Evolutionary conservation across 2,888 invertebrate species (phyloP).

Genomic region (Stenichneumon culpator): DNA sequence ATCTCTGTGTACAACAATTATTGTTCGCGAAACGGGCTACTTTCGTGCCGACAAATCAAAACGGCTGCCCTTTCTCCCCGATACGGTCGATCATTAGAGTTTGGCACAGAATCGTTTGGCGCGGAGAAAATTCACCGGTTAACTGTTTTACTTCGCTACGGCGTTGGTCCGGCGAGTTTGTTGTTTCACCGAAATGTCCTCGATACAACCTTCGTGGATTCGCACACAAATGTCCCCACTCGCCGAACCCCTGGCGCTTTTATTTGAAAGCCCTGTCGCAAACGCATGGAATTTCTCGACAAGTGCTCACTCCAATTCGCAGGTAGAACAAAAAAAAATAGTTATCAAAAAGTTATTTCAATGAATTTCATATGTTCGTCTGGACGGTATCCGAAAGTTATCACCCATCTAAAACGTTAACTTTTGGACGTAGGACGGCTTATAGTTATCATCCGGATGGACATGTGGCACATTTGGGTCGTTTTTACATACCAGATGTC

Average conservation of each 20-base stretch:
- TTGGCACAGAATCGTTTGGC: background rate
- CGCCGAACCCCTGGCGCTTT: constrained; percentile 25
- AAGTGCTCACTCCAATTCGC: background rate
- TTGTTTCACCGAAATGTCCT: background rate
- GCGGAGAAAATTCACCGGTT: background rate
- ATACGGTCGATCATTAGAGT: background rate
- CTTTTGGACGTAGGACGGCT: too few relatives aligned
- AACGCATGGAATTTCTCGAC: constrained; percentile 1
- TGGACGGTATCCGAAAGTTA: too few relatives aligned
- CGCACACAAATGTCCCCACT: background rate
- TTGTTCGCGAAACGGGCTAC: constrained; percentile 16
- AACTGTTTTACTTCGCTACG: background rate
- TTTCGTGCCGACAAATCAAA: constrained; percentile 14
- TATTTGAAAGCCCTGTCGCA: constrained; percentile 11
- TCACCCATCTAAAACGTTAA: too few relatives aligned
- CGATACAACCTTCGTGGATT: background rate
- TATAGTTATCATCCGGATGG: too few relatives aligned
- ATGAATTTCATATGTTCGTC: too few relatives aligned
- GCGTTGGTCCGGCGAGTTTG: background rate
- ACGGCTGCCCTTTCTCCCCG: background rate
- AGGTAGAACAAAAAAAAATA: background rate
- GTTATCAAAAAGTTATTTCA: background rate
- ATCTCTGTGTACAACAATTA: constrained; percentile 34
- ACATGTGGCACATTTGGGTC: too few relatives aligned
- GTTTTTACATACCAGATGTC: too few relatives aligned